These are phyloP conservation scores for Fundulus diaphanus DNA, from an alignment of 2,797 vertebrate species.

Conservation along the genomic window DNA sequence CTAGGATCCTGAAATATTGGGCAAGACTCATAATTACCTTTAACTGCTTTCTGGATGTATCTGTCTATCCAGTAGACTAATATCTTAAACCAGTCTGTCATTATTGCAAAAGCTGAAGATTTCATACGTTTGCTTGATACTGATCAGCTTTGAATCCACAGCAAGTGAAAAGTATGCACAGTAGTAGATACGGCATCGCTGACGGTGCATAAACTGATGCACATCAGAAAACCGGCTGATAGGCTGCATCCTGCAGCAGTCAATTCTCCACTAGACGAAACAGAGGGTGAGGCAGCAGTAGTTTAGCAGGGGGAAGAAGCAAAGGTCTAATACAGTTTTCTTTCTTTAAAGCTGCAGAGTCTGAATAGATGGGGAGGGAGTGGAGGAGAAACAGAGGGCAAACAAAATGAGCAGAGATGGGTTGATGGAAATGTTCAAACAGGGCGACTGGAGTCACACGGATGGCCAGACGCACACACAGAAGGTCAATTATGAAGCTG, in stretches of 20 bases:
- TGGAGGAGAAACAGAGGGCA: slow-evolving; percentile 47
- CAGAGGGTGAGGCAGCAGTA: slow-evolving; percentile 8
- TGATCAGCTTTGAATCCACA: not conserved
- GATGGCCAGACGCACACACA: slow-evolving; percentile 57
- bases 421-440: slow-evolving; percentile 47
- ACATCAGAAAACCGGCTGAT: slow-evolving; percentile 18
- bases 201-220: not conserved
- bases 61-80: not conserved
- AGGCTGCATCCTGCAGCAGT: slow-evolving; percentile 28
- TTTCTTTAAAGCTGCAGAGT: slow-evolving; percentile 37
- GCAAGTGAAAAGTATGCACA: not conserved
- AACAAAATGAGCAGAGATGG: slow-evolving; percentile 23
- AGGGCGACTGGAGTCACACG: slow-evolving; percentile 48
- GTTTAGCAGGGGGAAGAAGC: slow-evolving; percentile 14
- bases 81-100: not conserved
- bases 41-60: not conserved
- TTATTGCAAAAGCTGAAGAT: not conserved
- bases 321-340: slow-evolving; percentile 48
- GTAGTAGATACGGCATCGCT: slow-evolving; percentile 3
- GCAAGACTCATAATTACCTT: slow-evolving; percentile 13
- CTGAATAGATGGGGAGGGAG: slow-evolving; percentile 24
- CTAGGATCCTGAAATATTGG: slow-evolving; percentile 33
- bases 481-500: slow-evolving; percentile 68
- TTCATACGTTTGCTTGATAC: not conserved
- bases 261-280: slow-evolving; percentile 31